phyloP scores from a whole-genome alignment of 2,113 vertebrate species.

The Bostrychus sinensis region DNA sequence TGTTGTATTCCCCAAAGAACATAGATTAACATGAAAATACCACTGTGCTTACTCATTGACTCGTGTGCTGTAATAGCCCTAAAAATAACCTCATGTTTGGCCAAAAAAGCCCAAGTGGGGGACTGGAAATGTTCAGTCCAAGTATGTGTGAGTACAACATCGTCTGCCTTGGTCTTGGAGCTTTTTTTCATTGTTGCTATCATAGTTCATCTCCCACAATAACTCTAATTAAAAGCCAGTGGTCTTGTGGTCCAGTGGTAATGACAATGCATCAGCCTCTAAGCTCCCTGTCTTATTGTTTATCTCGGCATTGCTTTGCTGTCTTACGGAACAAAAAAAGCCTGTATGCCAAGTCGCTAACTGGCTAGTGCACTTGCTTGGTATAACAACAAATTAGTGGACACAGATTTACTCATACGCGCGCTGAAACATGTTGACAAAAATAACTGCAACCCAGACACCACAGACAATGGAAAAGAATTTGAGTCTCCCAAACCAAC shows the following conservation, averaged over 20 bases:
- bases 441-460: constrained; percentile 41
- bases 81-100: constrained; percentile 76
- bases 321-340: constrained; percentile 19
- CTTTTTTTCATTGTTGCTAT: constrained; percentile 4
- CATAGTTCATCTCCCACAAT: constrained; percentile 27
- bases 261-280: constrained; percentile 40
- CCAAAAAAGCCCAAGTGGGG: constrained; percentile 46
- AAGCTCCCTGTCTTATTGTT: constrained; percentile 60
- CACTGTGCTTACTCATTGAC: constrained; percentile 68
- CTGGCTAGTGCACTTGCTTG: constrained; percentile 5
- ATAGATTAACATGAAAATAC: constrained; percentile 73
- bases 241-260: constrained; percentile 41
- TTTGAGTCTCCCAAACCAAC: constrained; percentile 8
- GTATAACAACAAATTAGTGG: constrained; percentile 32
- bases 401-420: constrained; percentile 20
- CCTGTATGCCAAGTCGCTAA: constrained; percentile 35
- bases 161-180: constrained; percentile 41
- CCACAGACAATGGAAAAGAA: constrained; percentile 20
- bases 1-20: constrained; percentile 61
- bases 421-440: constrained; percentile 38
- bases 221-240: constrained; percentile 43
- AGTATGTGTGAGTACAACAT: constrained; percentile 41
- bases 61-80: constrained; percentile 66
- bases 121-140: constrained; percentile 47
- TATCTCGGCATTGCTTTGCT: constrained; percentile 48